phyloP scores from a whole-genome alignment of 1,140 invertebrate species.

The Drosophila melanogaster region DNA sequence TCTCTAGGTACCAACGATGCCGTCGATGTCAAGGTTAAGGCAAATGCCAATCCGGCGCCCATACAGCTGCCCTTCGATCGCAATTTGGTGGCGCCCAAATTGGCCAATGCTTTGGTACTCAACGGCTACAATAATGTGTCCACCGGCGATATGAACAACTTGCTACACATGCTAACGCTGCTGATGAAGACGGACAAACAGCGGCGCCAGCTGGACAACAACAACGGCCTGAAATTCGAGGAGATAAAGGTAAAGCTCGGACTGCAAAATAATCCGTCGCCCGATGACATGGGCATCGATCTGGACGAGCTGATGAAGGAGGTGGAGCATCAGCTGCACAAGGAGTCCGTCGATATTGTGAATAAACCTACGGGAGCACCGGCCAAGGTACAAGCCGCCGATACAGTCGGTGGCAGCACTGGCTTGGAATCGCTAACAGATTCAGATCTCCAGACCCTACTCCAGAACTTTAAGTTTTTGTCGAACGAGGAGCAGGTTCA shows the following conservation, averaged over 20 bases:
- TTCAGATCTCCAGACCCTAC: conserved; percentile 89
- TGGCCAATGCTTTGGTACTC: conserved; percentile 90
- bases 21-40: conserved; percentile 16
- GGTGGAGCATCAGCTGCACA: conserved; percentile 61
- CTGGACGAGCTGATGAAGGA: conserved; percentile 62
- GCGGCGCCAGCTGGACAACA: conserved; percentile 26
- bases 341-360: conserved; percentile 17
- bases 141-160: conserved; percentile 89
- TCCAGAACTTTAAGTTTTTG: conserved; percentile 92
- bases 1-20: conserved; percentile 14
- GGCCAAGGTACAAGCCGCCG: background rate
- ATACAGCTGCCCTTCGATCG: conserved; percentile 68
- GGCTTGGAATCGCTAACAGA: conserved; percentile 91
- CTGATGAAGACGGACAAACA: conserved; percentile 83
- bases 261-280: background rate
- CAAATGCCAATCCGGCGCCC: conserved; percentile 5
- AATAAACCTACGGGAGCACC: background rate
- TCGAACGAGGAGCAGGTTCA: conserved; percentile 91
- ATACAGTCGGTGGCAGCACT: conserved; percentile 15
- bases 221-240: conserved; percentile 27
- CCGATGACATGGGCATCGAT: conserved; percentile 46
- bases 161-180: conserved; percentile 91
- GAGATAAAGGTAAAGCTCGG: conserved; percentile 38
- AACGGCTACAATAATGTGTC: conserved; percentile 92
- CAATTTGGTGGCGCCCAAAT: conserved; percentile 88